Evolutionary conservation across 2,888 invertebrate species (phyloP).

Genomic region (Lepas anatifera): DNA sequence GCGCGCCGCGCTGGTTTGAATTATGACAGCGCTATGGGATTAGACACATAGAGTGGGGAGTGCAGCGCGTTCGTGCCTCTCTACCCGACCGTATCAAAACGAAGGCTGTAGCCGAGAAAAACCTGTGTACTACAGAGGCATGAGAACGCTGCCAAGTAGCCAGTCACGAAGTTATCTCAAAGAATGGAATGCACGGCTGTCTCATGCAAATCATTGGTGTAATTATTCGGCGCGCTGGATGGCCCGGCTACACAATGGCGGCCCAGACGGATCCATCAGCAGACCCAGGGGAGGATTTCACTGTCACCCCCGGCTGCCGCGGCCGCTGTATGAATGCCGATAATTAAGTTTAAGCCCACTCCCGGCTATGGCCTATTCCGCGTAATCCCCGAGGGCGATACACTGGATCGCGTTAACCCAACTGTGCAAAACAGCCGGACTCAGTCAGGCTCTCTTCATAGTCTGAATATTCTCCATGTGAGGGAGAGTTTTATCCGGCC

Average conservation of each 20-base stretch:
- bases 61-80: too few species aligned
- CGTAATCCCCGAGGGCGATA: background rate
- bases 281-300: background rate
- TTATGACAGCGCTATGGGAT: slow-evolving; percentile 10
- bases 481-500: too few species aligned
- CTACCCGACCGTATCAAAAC: too few species aligned
- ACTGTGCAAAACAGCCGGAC: slow-evolving; percentile 2
- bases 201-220: too few species aligned
- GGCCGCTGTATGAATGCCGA: background rate
- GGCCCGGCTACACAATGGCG: background rate
- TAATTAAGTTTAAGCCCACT: slow-evolving; percentile 12
- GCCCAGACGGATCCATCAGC: background rate
- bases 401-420: background rate
- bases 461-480: too few species aligned
- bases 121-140: too few species aligned
- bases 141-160: too few species aligned
- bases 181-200: too few species aligned
- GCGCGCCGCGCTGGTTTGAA: background rate
- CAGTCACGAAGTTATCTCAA: too few species aligned
- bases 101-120: too few species aligned
- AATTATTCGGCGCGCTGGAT: background rate
- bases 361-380: background rate
- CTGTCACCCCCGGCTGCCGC: background rate
- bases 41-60: background rate
- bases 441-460: too few species aligned